phyloP scores from a whole-genome alignment of 2,113 vertebrate genomes.

The Psephotus haematonotus region DNA sequence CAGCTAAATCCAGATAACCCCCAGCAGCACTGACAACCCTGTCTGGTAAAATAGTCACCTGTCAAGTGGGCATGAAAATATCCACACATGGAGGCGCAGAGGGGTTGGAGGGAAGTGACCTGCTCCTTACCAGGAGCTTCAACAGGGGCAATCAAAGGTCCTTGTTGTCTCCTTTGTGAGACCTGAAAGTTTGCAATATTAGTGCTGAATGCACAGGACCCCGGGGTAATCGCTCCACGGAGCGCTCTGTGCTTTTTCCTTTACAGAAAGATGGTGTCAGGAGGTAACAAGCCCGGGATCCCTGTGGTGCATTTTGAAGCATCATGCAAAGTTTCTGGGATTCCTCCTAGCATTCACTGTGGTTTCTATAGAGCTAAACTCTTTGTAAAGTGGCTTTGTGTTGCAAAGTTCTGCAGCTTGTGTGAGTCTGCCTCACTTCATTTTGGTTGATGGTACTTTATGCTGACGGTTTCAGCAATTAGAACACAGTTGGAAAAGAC shows the following conservation, averaged over 20 bases:
- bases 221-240: background rate
- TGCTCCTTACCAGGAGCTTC: constrained; percentile 6
- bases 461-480: constrained; percentile 26
- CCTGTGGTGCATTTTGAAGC: constrained; percentile 29
- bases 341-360: constrained; percentile 13
- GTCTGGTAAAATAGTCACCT: background rate
- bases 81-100: background rate
- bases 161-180: background rate
- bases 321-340: constrained; percentile 6
- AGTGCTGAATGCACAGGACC: background rate
- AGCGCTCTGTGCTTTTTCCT: background rate
- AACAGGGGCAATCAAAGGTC: background rate
- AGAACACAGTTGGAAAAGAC: background rate
- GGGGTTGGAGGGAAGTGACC: background rate
- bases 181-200: background rate
- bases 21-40: background rate
- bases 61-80: background rate
- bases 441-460: constrained; percentile 2
- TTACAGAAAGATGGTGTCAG: background rate
- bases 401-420: constrained; percentile 18
- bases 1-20: constrained; percentile 6
- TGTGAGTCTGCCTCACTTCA: background rate
- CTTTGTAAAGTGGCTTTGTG: constrained; percentile 42
- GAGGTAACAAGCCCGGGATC: background rate
- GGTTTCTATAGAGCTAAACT: constrained; percentile 7